A percentile compares a stretch with the other conserved stretches of the same genome.
Conservation (phyloP, 2,888 invertebrate genomes). For the Meiosimyza platycephala region DNA sequence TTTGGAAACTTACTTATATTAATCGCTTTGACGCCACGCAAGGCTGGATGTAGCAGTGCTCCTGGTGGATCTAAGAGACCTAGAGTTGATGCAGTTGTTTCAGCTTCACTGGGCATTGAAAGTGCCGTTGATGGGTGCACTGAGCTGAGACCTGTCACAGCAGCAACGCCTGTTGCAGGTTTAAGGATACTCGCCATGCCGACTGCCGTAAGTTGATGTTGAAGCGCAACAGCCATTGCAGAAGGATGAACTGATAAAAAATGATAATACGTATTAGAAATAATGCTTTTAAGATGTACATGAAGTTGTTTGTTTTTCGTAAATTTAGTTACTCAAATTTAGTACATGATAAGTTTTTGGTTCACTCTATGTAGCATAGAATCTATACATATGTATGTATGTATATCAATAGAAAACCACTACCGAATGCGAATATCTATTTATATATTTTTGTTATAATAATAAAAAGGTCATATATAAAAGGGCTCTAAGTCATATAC, state of each 20-base stretch:
- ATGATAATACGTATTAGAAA: no score
- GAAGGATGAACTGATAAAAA: conserved; percentile 59
- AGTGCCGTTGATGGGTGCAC: conserved; percentile 45
- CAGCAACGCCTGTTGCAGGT: conserved; percentile 61
- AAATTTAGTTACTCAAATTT: background rate
- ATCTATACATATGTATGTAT: no score
- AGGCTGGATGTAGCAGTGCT: conserved; percentile 73
- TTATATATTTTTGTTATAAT: no score
- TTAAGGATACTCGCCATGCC: conserved; percentile 63
- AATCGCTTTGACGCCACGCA: conserved; percentile 75
- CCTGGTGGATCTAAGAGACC: conserved; percentile 64
- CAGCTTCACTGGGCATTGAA: conserved; percentile 59
- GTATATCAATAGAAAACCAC: no score
- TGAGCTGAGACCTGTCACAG: conserved; percentile 58
- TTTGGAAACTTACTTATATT: conserved; percentile 61
- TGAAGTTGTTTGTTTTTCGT: background rate
- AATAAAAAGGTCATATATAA: no score
- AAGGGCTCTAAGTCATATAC: no score
- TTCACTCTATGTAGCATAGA: no score
- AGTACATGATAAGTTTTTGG: no score
- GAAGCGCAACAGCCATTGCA: conserved; percentile 64
- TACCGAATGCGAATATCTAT: no score
- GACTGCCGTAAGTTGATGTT: conserved; percentile 63
- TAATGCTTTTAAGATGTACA: no score
- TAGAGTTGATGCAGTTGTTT: conserved; percentile 61